Percentiles rank a stretch among this genome's conserved stretches.
Conservation (phyloP, 2,888 invertebrate genomes). For the Odontothrips loti region DNA sequence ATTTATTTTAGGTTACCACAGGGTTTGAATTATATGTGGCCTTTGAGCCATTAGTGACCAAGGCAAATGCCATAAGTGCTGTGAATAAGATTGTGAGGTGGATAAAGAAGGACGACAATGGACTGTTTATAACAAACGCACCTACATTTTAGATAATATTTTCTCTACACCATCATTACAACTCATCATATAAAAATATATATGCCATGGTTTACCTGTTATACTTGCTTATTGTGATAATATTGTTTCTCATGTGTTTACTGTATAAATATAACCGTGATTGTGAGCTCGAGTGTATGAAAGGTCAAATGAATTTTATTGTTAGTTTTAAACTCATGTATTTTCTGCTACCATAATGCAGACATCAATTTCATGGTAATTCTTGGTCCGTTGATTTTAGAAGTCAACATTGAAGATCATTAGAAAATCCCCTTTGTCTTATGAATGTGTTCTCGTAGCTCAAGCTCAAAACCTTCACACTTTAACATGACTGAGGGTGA, state of each 20-base stretch:
- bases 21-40: conserved; percentile 91
- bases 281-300: too few species aligned
- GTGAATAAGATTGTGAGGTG: conserved; percentile 86
- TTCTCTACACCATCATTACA: conserved; percentile 1
- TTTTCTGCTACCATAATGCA: too few species aligned
- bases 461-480: too few species aligned
- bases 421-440: too few species aligned
- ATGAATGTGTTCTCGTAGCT: too few species aligned
- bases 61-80: conserved; percentile 75
- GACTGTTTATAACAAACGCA: conserved; percentile 82
- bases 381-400: too few species aligned
- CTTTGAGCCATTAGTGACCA: conserved; percentile 86
- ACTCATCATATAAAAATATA: background rate
- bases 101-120: conserved; percentile 90
- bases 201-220: conserved; percentile 30
- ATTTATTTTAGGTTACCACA: conserved; percentile 63
- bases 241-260: conserved; percentile 32
- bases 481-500: too few species aligned
- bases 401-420: too few species aligned
- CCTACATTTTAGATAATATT: conserved; percentile 60
- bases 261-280: too few species aligned
- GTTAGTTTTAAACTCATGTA: too few species aligned
- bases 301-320: too few species aligned
- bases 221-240: conserved; percentile 25
- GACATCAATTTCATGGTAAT: too few species aligned